Conservation (phyloP, 2,888 invertebrate genomes). For the Venusia cambrica region DNA sequence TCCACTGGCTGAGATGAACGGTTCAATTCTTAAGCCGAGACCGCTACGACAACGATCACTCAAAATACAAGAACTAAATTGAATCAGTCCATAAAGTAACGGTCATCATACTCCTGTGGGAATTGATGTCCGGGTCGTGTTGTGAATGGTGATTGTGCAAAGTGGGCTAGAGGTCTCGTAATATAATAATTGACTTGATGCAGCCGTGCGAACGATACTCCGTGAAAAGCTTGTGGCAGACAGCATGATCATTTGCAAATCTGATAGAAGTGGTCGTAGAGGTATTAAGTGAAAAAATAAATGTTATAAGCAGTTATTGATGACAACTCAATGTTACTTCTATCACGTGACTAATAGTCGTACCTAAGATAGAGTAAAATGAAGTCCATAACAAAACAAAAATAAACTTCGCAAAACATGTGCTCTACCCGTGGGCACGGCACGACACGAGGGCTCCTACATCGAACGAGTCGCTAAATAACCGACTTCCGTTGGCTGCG, state of each 20-base stretch:
- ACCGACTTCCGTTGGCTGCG: slow-evolving; percentile 54
- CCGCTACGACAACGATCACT: not conserved
- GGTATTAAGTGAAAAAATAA: no score
- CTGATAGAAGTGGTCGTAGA: no score
- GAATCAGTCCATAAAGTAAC: slow-evolving; percentile 15
- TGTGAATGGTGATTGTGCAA: slow-evolving; percentile 29
- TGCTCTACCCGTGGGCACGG: slow-evolving; percentile 16
- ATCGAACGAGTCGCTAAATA: slow-evolving; percentile 50
- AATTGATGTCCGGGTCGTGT: slow-evolving; percentile 15
- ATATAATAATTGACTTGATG: slow-evolving; percentile 36
- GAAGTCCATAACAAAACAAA: slow-evolving; percentile 6
- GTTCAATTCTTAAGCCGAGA: not conserved
- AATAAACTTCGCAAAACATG: slow-evolving; percentile 21
- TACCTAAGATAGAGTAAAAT: no score
- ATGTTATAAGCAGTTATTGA: no score
- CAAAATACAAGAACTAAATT: slow-evolving; percentile 2
- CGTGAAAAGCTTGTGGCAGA: slow-evolving; percentile 2
- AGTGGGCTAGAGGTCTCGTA: slow-evolving; percentile 23
- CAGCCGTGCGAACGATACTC: slow-evolving; percentile 24
- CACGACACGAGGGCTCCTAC: slow-evolving; percentile 29
- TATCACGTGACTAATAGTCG: no score
- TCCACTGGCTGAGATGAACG: no score
- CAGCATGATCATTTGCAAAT: no score
- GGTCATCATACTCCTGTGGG: slow-evolving; percentile 25
- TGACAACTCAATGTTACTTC: no score